phyloP scores from a whole-genome alignment of 2,797 vertebrate genomes.

The Liparis tanakae region DNA sequence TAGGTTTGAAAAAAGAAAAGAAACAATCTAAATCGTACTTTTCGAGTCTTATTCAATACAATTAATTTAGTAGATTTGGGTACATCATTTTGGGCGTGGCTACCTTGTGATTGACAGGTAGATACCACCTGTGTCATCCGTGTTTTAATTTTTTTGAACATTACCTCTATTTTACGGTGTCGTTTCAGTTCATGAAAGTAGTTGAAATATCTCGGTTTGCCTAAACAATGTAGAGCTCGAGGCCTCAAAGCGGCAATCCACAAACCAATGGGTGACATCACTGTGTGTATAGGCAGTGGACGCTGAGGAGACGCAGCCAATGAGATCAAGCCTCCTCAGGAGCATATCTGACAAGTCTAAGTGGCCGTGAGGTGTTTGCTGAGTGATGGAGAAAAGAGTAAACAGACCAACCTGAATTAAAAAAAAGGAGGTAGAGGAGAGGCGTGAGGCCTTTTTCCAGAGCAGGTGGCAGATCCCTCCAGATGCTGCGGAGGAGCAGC shows the following conservation, averaged over 20 bases:
- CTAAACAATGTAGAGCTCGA: not conserved
- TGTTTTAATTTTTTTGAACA: not conserved
- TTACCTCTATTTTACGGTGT: not conserved
- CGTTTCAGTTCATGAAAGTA: not conserved
- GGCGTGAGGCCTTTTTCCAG: slow-evolving; percentile 45
- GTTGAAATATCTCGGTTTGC: not conserved
- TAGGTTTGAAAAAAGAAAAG: no score
- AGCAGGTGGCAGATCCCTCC: slow-evolving; percentile 69
- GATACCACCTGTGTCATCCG: not conserved
- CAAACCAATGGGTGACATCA: not conserved
- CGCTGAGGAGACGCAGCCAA: slow-evolving; percentile 11
- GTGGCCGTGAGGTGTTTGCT: slow-evolving; percentile 34
- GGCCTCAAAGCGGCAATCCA: not conserved
- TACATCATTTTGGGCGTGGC: not conserved
- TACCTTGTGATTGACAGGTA: not conserved
- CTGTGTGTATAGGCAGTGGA: not conserved
- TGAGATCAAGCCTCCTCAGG: slow-evolving; percentile 32
- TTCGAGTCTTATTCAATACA: not conserved
- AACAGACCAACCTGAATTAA: slow-evolving; percentile 46
- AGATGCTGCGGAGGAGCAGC: slow-evolving; percentile 69
- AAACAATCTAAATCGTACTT: not conserved
- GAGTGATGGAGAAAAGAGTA: slow-evolving; percentile 23
- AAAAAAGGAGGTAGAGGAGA: slow-evolving; percentile 40
- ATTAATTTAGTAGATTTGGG: not conserved
- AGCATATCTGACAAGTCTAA: slow-evolving; percentile 33